Conservation (phyloP, 2,797 vertebrate species). For the Mormyrus hasselquistii region DNA sequence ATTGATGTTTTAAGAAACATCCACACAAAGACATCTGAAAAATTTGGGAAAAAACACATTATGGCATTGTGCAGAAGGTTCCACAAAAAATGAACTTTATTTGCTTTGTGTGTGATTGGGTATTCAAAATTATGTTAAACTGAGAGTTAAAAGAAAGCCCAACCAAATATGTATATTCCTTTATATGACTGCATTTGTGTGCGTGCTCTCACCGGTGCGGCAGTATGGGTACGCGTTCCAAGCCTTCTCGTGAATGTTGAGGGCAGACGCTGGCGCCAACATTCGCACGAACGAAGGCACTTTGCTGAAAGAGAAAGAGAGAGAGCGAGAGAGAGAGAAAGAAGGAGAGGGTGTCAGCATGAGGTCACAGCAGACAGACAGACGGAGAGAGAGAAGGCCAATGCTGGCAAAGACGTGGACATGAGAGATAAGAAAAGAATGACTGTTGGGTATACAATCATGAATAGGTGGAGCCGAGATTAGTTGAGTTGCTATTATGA, state of each 20-base stretch:
- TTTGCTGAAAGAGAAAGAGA: slow-evolving; percentile 67
- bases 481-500: not conserved
- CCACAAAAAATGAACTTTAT: not conserved
- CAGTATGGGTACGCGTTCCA: slow-evolving; percentile 99
- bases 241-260: slow-evolving; percentile 88
- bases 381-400: not conserved
- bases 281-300: slow-evolving; percentile 72
- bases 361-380: not conserved
- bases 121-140: not conserved
- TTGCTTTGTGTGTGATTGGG: not conserved
- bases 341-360: not conserved
- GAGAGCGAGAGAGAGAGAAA: not conserved
- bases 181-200: not conserved
- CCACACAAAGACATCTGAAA: not conserved
- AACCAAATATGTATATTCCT: not conserved
- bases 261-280: slow-evolving; percentile 78
- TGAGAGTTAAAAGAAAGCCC: not conserved
- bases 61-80: not conserved
- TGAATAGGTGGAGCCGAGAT: not conserved
- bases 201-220: slow-evolving; percentile 72
- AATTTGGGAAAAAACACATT: not conserved
- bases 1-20: not conserved
- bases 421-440: not conserved
- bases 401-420: too few relatives aligned
- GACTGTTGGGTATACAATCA: not conserved